Conservation (phyloP, 2,888 invertebrate species). For the Mechanitis messenoides region DNA sequence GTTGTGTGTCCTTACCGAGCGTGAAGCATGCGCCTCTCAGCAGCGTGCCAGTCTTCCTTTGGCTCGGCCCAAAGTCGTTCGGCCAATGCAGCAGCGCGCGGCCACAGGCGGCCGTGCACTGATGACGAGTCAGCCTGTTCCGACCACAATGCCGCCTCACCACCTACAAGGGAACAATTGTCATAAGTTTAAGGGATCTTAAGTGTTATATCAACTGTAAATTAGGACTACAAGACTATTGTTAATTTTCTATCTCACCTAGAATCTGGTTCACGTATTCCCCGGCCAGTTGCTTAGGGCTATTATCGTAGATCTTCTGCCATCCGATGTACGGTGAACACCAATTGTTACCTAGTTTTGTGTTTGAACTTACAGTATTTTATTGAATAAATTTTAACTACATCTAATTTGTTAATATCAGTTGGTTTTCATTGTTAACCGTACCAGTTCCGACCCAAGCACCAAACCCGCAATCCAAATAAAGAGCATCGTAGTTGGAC, state of each 20-base stretch:
- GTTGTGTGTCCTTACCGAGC: conserved; percentile 52
- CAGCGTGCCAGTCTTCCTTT: conserved; percentile 78
- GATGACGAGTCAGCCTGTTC: conserved; percentile 86
- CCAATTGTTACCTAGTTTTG: conserved; percentile 85
- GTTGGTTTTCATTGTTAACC: too few species aligned
- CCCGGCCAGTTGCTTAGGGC: conserved; percentile 78
- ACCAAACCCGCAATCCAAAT: conserved; percentile 90
- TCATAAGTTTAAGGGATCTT: too few species aligned
- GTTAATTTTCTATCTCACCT: conserved; percentile 51
- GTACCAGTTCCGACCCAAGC: conserved; percentile 85
- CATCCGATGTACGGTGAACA: conserved; percentile 93
- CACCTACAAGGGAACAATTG: conserved; percentile 62
- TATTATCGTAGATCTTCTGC: conserved; percentile 90
- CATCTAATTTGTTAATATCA: too few species aligned
- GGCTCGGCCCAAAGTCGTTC: conserved; percentile 91
- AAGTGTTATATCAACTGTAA: too few species aligned
- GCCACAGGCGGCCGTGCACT: conserved; percentile 87
- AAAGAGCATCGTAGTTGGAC: conserved; percentile 91
- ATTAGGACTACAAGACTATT: not conserved
- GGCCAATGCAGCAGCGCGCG: conserved; percentile 88
- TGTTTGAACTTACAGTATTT: too few species aligned
- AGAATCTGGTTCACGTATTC: conserved; percentile 70
- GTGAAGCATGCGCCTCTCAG: conserved; percentile 83
- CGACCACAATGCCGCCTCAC: conserved; percentile 90
- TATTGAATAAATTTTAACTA: too few species aligned